Evolutionary conservation across 1,140 invertebrate species (phyloP).

Genomic region (Aphaenogaster rudis): DNA sequence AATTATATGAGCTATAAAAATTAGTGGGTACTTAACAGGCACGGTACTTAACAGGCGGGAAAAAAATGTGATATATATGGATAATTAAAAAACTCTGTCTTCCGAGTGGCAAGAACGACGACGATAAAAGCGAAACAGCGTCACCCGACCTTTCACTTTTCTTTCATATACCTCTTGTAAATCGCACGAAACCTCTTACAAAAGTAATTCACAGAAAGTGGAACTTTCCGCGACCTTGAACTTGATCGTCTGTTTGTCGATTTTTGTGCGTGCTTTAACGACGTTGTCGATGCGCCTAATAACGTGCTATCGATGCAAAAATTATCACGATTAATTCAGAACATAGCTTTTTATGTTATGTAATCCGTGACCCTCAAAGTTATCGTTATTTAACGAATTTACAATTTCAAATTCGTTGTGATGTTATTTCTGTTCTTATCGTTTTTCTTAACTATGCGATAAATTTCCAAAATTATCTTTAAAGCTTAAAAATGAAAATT

Average conservation of each 20-base stretch:
- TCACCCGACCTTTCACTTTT: constrained; percentile 28
- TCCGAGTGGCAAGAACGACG: not conserved
- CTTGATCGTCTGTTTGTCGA: not conserved
- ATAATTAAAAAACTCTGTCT: constrained; percentile 1
- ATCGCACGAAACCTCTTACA: not conserved
- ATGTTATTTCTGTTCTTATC: not conserved
- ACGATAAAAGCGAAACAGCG: not conserved
- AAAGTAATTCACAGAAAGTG: constrained; percentile 21
- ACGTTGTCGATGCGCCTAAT: not conserved
- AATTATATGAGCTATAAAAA: not conserved
- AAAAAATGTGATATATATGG: not conserved
- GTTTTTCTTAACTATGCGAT: not conserved
- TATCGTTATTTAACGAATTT: not conserved
- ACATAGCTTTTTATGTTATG: not conserved
- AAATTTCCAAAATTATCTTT: not conserved
- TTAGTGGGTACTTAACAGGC: not conserved
- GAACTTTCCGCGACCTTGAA: constrained; percentile 5
- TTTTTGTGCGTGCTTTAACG: not conserved
- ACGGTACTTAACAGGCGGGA: not conserved
- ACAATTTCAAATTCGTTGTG: not conserved
- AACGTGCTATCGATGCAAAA: not conserved
- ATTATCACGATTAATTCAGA: not conserved
- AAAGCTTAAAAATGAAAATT: not conserved
- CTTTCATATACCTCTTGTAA: not conserved
- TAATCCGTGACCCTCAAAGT: not conserved